Evolutionary conservation across 1,140 invertebrate species (phyloP).

Genomic region (Hormaphis cornu): DNA sequence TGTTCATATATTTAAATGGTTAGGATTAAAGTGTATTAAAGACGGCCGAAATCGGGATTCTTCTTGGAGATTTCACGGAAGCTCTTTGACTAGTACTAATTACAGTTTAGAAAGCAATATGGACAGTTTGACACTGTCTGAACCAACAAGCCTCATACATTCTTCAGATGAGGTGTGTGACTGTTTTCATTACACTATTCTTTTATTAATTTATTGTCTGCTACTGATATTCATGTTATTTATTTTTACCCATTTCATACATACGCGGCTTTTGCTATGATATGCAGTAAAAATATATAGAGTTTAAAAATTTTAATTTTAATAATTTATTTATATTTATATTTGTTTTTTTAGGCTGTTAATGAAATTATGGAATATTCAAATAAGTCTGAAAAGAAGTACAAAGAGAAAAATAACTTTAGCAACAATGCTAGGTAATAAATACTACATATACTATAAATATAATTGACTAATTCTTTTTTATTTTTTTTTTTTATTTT

Average conservation of each 20-base stretch:
- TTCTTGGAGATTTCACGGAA: conserved; percentile 12
- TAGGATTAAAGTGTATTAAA: conserved; percentile 58
- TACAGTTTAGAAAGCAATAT: conserved; percentile 17
- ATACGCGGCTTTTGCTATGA: no score
- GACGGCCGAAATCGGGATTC: conserved; percentile 35
- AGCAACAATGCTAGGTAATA: conserved; percentile 7
- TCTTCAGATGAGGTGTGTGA: background rate
- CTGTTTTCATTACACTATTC: background rate
- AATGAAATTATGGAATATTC: background rate
- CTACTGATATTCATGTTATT: no score
- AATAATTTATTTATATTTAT: background rate
- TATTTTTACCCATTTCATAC: no score
- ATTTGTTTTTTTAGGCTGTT: conserved; percentile 3
- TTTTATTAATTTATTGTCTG: background rate
- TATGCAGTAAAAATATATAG: no score
- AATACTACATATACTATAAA: background rate
- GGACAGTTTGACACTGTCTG: conserved; percentile 14
- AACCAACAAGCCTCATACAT: background rate
- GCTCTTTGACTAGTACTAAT: background rate
- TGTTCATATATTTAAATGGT: conserved; percentile 88
- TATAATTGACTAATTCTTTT: no score
- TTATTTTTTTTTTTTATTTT: no score
- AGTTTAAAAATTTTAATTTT: no score
- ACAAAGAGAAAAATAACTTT: background rate
- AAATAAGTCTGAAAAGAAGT: background rate